These are phyloP conservation scores for Drosophila asahinai DNA, from an alignment of 1,140 invertebrate genomes.

Conservation along the genomic window DNA sequence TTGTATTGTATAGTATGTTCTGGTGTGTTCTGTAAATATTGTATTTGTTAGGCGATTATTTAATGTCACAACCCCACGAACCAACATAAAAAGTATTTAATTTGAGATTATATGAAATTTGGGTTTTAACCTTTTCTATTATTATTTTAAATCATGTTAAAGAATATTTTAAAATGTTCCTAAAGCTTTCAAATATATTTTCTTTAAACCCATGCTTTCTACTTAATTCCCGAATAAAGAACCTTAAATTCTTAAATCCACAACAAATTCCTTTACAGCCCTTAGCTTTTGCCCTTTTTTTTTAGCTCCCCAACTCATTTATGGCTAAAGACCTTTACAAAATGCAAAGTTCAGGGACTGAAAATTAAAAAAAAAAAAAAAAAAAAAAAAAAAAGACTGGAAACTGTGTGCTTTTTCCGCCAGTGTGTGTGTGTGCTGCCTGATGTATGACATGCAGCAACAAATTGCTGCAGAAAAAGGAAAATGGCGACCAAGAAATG, in stretches of 20 bases:
- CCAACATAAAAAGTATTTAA: neutral
- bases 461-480: constrained; percentile 54
- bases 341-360: constrained; percentile 11
- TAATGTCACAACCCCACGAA: neutral
- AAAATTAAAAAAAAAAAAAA: neutral
- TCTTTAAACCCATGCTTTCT: too few relatives aligned
- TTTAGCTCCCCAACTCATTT: neutral
- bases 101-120: too few relatives aligned
- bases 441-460: constrained; percentile 66
- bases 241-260: constrained; percentile 6
- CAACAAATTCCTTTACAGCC: neutral
- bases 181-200: neutral
- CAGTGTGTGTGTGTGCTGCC: constrained; percentile 15
- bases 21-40: too few relatives aligned
- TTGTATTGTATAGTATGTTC: neutral
- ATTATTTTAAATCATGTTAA: neutral
- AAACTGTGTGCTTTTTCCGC: neutral
- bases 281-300: neutral
- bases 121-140: too few relatives aligned
- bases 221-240: neutral
- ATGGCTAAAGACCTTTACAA: constrained; percentile 1
- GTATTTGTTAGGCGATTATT: too few relatives aligned
- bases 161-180: neutral
- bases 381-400: neutral
- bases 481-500: constrained; percentile 65